phyloP scores from a whole-genome alignment of 2,113 vertebrate species.

The Microcebus griseorufus region DNA sequence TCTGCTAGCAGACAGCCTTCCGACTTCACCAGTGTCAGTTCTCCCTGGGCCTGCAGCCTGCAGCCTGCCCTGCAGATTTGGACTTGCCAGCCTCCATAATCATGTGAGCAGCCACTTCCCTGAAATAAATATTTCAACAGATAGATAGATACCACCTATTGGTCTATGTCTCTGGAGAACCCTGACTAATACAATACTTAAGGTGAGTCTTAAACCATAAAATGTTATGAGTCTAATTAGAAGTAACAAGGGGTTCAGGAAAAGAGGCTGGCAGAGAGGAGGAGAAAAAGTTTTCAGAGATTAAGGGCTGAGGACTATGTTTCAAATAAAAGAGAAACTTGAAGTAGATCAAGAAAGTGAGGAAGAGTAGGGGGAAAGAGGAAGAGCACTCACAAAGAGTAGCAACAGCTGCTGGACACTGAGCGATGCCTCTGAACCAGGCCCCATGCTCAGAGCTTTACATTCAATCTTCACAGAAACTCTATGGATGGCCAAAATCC shows the following conservation, averaged over 20 bases:
- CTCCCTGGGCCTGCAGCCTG: neutral
- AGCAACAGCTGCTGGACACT: neutral
- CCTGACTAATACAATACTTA: neutral
- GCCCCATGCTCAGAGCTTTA: neutral
- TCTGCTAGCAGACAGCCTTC: neutral
- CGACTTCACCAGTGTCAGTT: neutral
- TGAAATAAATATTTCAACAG: neutral
- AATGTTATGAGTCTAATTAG: neutral
- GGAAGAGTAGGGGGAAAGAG: neutral
- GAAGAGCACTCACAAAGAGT: neutral
- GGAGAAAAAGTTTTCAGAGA: neutral
- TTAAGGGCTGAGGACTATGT: neutral
- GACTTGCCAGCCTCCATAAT: neutral
- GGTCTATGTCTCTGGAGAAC: neutral
- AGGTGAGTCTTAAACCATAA: neutral
- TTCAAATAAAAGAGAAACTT: neutral
- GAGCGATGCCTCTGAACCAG: neutral
- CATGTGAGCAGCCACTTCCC: neutral
- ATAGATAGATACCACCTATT: neutral
- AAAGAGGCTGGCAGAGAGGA: neutral
- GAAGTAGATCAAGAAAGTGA: neutral
- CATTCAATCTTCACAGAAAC: neutral
- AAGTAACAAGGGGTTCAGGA: neutral
- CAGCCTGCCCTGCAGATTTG: neutral
- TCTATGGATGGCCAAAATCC: neutral